These are phyloP conservation scores for Sciaenops ocellatus DNA, from an alignment of 2,797 vertebrate species.

Conservation along the genomic window DNA sequence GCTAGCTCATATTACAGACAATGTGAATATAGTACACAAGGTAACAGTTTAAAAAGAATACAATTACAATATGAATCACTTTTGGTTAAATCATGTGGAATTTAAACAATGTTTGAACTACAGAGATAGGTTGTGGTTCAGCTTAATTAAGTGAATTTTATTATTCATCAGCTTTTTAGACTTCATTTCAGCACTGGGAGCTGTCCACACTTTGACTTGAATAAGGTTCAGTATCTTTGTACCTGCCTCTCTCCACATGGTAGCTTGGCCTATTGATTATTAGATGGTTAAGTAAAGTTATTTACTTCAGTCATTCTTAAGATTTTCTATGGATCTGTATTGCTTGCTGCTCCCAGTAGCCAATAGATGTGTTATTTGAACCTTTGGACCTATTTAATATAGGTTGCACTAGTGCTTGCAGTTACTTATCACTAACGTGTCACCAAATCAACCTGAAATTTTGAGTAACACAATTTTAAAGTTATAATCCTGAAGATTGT, in stretches of 20 bases:
- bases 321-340: neutral
- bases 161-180: neutral
- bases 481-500: neutral
- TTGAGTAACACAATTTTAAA: neutral
- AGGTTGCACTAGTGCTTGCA: neutral
- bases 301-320: neutral
- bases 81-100: neutral
- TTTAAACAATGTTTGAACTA: neutral
- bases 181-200: neutral
- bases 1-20: conserved; percentile 18
- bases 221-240: neutral
- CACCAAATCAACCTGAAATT: neutral
- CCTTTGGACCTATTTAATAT: too few relatives aligned
- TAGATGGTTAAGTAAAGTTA: neutral
- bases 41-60: neutral
- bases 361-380: neutral
- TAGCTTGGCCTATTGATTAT: neutral
- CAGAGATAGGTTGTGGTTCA: neutral
- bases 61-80: neutral
- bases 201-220: neutral
- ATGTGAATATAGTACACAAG: neutral
- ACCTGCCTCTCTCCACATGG: neutral
- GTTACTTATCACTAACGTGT: neutral
- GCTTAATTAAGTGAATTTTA: neutral
- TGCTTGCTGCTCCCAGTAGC: neutral